These are phyloP conservation scores for Eristalis pertinax DNA, from an alignment of 2,888 invertebrate species.

Conservation along the genomic window DNA sequence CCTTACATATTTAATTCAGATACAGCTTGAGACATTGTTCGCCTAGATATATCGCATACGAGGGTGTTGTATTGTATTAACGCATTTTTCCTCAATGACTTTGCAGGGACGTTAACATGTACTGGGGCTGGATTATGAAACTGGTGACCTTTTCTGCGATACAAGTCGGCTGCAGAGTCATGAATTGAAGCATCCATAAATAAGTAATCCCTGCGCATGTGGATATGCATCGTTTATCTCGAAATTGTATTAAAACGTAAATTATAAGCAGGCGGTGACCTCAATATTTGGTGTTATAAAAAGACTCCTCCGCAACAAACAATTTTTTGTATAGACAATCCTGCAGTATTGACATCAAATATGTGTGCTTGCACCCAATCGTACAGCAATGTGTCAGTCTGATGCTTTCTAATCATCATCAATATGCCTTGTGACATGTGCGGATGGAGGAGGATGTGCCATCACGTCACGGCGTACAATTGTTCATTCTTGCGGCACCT, in stretches of 20 bases:
- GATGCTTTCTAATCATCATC: not conserved
- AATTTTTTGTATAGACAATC: not conserved
- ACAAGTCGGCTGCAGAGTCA: slow-evolving; percentile 19
- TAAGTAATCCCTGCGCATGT: slow-evolving; percentile 25
- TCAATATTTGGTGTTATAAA: slow-evolving; percentile 34
- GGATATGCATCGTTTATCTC: not conserved
- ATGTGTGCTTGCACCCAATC: not conserved
- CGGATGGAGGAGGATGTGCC: not conserved
- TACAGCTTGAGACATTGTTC: not conserved
- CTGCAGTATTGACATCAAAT: not conserved
- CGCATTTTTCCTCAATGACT: slow-evolving; percentile 12
- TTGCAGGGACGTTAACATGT: not conserved
- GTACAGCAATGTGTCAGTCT: not conserved
- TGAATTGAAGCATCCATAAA: slow-evolving; percentile 36
- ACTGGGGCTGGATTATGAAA: not conserved
- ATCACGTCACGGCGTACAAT: not conserved
- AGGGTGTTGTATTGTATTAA: slow-evolving; percentile 12
- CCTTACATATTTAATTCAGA: slow-evolving; percentile 35
- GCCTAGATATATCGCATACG: slow-evolving; percentile 9
- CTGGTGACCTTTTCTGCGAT: slow-evolving; percentile 16
- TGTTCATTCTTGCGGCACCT: not conserved
- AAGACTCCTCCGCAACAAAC: slow-evolving; percentile 12
- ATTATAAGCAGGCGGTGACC: slow-evolving; percentile 32
- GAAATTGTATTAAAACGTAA: slow-evolving; percentile 11
- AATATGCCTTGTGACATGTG: not conserved